Conservation (phyloP, 2,797 vertebrate genomes). For the Cacajao melanocephalus region DNA sequence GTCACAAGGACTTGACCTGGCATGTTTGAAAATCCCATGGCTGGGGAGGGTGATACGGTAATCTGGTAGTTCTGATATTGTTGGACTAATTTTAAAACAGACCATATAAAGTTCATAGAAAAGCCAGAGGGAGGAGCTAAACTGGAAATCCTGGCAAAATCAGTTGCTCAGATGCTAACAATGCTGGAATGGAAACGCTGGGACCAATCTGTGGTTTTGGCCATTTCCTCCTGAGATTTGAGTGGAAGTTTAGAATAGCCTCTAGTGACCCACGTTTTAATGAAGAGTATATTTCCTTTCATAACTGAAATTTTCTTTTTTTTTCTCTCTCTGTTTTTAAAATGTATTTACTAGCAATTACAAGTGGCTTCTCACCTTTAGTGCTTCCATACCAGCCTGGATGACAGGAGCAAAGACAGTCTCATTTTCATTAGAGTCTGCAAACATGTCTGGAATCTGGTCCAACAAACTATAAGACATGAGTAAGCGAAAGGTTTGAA, state of each 20-base stretch:
- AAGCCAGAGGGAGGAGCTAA: slow-evolving; percentile 8
- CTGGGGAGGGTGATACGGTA: background rate
- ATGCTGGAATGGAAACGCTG: background rate
- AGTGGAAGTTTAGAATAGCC: background rate
- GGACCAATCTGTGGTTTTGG: fast-evolving
- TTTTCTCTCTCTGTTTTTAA: background rate
- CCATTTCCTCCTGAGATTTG: background rate
- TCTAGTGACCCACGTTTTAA: background rate
- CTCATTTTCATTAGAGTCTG: slow-evolving; percentile 95
- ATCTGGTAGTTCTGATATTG: background rate
- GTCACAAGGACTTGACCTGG: no score
- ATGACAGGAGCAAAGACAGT: slow-evolving; percentile 95
- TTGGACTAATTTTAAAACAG: background rate
- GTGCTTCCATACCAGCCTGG: slow-evolving; percentile 96
- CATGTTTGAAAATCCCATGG: background rate
- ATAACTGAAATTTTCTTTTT: background rate
- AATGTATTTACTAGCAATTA: background rate
- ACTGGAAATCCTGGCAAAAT: background rate
- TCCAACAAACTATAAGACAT: slow-evolving; percentile 90
- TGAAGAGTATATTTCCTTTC: background rate
- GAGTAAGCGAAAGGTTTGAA: background rate
- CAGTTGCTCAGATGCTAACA: background rate
- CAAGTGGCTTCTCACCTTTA: slow-evolving; percentile 90
- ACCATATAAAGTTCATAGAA: background rate
- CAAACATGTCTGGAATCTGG: slow-evolving; percentile 99